These are phyloP conservation scores for Drosophila gaucha DNA, from an alignment of 2,888 invertebrate genomes.

Conservation along the genomic window DNA sequence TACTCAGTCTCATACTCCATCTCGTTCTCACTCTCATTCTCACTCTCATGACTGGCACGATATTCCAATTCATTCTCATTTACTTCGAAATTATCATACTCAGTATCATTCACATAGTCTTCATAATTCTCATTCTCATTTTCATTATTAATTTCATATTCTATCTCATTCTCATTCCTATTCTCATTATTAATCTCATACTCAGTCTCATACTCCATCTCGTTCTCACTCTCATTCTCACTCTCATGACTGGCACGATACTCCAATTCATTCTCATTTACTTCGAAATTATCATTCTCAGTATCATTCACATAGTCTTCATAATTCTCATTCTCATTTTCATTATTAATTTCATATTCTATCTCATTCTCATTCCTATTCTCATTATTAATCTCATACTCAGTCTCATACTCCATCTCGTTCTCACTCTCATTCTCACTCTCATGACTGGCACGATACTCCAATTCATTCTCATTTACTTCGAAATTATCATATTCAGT, in stretches of 20 bases:
- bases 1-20: not conserved
- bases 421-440: too few relatives aligned
- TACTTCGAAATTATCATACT: not conserved
- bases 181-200: not conserved
- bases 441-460: too few relatives aligned
- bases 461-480: too few relatives aligned
- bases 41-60: too few relatives aligned
- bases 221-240: not conserved
- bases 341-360: not conserved
- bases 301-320: not conserved
- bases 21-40: not conserved
- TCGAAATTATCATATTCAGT: not conserved
- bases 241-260: too few relatives aligned
- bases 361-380: too few relatives aligned
- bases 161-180: not conserved
- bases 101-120: not conserved
- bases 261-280: not conserved
- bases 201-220: not conserved
- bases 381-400: too few relatives aligned
- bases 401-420: not conserved
- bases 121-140: too few relatives aligned
- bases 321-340: not conserved
- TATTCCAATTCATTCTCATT: not conserved
- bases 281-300: not conserved
- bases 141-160: not conserved